phyloP scores from a whole-genome alignment of 2,797 vertebrate genomes.

The Onychomys leucogaster region DNA sequence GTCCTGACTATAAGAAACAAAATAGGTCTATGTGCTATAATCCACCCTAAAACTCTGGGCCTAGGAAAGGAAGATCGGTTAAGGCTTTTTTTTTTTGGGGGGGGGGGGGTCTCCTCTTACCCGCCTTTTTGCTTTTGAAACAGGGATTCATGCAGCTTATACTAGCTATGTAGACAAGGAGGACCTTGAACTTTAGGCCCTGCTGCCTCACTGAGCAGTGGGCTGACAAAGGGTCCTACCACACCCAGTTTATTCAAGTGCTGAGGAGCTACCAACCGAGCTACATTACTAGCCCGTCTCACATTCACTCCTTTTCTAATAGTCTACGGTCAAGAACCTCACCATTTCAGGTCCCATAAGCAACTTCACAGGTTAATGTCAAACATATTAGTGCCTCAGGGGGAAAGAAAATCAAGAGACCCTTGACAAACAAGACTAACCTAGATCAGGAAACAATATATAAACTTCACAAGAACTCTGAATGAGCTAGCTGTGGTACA shows the following conservation, averaged over 20 bases:
- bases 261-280: background rate
- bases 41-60: background rate
- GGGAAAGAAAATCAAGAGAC: conserved; percentile 14
- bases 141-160: background rate
- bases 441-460: background rate
- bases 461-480: conserved; percentile 28
- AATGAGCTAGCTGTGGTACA: background rate
- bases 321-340: conserved; percentile 39
- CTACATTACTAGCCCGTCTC: background rate
- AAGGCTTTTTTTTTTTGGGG: background rate
- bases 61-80: background rate
- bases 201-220: background rate
- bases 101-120: too few species aligned
- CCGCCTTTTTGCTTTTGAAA: background rate
- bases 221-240: background rate
- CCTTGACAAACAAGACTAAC: background rate
- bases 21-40: background rate
- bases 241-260: background rate
- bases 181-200: background rate
- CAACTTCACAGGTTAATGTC: background rate
- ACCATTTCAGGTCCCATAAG: conserved; percentile 23
- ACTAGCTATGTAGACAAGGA: background rate
- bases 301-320: background rate
- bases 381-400: conserved; percentile 4
- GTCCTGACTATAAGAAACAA: conserved; percentile 92